A percentile compares a stretch with the other conserved stretches of the same genome.
These are phyloP conservation scores for Meriones unguiculatus DNA, from an alignment of 2,113 vertebrate genomes.

Conservation along the genomic window DNA sequence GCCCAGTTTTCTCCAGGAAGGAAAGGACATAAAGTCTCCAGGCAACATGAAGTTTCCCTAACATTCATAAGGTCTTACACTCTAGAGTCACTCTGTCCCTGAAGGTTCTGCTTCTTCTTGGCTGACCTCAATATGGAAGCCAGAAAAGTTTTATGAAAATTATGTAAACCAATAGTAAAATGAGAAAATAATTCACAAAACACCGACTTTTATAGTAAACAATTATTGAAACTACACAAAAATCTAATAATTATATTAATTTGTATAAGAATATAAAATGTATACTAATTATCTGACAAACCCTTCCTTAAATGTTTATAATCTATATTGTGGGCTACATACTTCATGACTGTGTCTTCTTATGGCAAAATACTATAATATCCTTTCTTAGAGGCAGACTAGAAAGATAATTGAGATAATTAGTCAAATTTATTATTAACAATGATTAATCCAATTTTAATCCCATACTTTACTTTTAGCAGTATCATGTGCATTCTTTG, in stretches of 20 bases:
- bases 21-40: background rate
- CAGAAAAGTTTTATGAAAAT: background rate
- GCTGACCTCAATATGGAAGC: background rate
- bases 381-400: background rate
- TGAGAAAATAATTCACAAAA: background rate
- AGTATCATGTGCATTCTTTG: background rate
- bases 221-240: constrained; percentile 17
- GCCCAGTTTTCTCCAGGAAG: background rate
- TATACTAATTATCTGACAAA: constrained; percentile 29
- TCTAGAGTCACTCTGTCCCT: background rate
- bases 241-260: background rate
- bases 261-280: background rate
- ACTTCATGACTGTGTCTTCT: background rate
- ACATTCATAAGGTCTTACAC: background rate
- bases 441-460: background rate
- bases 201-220: background rate
- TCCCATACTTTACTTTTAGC: background rate
- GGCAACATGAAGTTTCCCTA: background rate
- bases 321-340: background rate
- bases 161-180: background rate
- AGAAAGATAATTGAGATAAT: background rate
- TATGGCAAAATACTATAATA: constrained; percentile 18
- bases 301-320: background rate
- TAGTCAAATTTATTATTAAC: background rate
- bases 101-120: background rate